Evolutionary conservation across 1,140 invertebrate genomes (phyloP), one percentile per base, ranked within the genome.

Genomic region (Chionoecetes opilio): DNA sequence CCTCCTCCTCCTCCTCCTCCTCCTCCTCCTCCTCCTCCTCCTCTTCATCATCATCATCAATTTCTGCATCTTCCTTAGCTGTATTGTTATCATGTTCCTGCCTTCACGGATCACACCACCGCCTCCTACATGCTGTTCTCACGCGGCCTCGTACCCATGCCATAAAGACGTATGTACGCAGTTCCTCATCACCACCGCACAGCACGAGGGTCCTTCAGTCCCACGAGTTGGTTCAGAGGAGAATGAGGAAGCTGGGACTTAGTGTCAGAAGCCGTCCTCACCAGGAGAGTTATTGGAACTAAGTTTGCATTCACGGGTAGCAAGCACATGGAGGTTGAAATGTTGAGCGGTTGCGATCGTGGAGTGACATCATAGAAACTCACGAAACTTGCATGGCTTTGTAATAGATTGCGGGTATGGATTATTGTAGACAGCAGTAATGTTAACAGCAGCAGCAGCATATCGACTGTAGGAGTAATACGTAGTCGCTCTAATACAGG

Each of bases 271-370:
- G n/a, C 63, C 63, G 26, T 75, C 63, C 63, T 75, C 63, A n/a
- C 63, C 21, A 2, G 21, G 21, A 75, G 63, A 75, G n/a, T 75
- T 75, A 75, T 17, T n/a, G 63, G 63, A 75, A 21, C 63, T n/a
- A 75, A 75, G 63, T 75, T 75, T 75, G 63, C 63, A 75, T 75
- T 75, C n/a, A 75, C 63, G 63, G 63, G n/a, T 75, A n/a, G 63
- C 6, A 75, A 17, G 63, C n/a, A 17, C 21, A 75, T 17, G 63
- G 63, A 17, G 63, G n/a, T 6, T 53, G n/a, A 53, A 53, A 14
- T 53, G 46, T 53, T 53, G 63, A 75, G 63, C 63, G 63, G n/a
- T n/a, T 75, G 63, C n/a, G 63, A 75, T 75, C 63, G 21, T n/a
- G 63, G 6, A 26, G 21, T 53, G 46, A 2, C 11, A 17, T 9